Conservation (phyloP, 2,888 invertebrate genomes). For the Acanthosepion lycidas region DNA sequence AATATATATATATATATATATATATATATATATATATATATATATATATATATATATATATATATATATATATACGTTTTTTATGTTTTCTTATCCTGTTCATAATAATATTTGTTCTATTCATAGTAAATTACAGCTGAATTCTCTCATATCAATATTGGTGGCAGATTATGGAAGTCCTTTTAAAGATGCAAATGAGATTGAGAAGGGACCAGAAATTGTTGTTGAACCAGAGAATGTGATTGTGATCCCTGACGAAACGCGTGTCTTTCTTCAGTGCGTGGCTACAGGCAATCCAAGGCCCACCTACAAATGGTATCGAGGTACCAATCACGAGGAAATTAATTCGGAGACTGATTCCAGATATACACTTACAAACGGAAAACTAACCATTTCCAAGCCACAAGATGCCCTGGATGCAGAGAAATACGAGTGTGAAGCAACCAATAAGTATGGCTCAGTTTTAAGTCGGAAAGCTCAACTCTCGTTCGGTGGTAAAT, state of each 20-base stretch:
- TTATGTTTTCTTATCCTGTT: not conserved
- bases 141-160: not conserved
- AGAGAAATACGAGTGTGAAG: conserved; percentile 92
- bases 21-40: not conserved
- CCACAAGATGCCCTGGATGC: conserved; percentile 85
- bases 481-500: conserved; percentile 85
- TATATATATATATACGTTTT: not conserved
- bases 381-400: conserved; percentile 88
- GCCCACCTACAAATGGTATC: conserved; percentile 91
- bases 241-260: conserved; percentile 73
- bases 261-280: conserved; percentile 68
- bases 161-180: conserved; percentile 69
- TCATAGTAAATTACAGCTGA: not conserved
- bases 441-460: conserved; percentile 88
- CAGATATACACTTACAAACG: conserved; percentile 88
- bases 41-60: not conserved
- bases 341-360: conserved; percentile 74
- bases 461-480: conserved; percentile 90
- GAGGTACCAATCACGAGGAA: conserved; percentile 64
- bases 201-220: conserved; percentile 92
- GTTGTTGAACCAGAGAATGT: conserved; percentile 82
- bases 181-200: conserved; percentile 82
- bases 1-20: not conserved
- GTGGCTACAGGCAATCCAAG: conserved; percentile 85
- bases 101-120: not conserved